A percentile compares a stretch with the other conserved stretches of the same genome.
Conservation (phyloP, 2,797 vertebrate species). For the Oryzias dopingdopingensis region DNA sequence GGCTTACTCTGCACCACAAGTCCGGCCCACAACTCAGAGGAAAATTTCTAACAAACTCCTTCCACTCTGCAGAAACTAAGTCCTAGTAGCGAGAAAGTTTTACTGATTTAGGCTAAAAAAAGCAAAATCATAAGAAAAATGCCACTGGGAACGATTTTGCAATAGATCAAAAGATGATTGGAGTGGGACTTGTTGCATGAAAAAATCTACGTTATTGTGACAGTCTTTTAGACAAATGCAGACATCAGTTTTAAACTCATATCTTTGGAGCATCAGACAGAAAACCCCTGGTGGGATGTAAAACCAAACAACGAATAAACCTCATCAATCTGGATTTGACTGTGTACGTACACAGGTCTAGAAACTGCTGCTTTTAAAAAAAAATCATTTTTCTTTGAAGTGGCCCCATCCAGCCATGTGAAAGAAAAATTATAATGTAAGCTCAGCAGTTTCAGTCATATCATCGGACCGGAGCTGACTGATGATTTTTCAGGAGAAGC, state of each 20-base stretch:
- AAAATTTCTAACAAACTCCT: no score
- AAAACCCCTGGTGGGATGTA: slow-evolving; percentile 58
- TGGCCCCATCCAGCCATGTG: slow-evolving; percentile 7
- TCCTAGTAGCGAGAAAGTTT: no score
- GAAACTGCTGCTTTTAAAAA: slow-evolving; percentile 19
- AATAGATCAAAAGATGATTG: no score
- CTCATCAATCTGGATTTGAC: slow-evolving; percentile 36
- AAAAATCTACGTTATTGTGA: slow-evolving; percentile 45
- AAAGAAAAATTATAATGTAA: slow-evolving; percentile 29
- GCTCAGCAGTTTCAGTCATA: slow-evolving; percentile 15
- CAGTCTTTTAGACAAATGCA: slow-evolving; percentile 43
- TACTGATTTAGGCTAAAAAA: no score
- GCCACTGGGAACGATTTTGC: no score
- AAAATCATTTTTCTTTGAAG: slow-evolving; percentile 31
- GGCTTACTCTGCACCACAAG: no score
- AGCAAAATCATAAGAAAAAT: no score
- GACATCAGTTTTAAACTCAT: slow-evolving; percentile 38
- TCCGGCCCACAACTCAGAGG: no score
- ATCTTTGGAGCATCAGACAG: slow-evolving; percentile 18
- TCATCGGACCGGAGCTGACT: slow-evolving; percentile 5
- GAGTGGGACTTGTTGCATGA: not conserved
- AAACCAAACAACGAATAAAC: slow-evolving; percentile 63
- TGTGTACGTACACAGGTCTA: slow-evolving; percentile 6
- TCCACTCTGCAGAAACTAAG: no score
- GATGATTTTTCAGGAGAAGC: slow-evolving; percentile 14